These are phyloP conservation scores for Drymonia ruficornis DNA, from an alignment of 2,888 invertebrate genomes.

Conservation along the genomic window DNA sequence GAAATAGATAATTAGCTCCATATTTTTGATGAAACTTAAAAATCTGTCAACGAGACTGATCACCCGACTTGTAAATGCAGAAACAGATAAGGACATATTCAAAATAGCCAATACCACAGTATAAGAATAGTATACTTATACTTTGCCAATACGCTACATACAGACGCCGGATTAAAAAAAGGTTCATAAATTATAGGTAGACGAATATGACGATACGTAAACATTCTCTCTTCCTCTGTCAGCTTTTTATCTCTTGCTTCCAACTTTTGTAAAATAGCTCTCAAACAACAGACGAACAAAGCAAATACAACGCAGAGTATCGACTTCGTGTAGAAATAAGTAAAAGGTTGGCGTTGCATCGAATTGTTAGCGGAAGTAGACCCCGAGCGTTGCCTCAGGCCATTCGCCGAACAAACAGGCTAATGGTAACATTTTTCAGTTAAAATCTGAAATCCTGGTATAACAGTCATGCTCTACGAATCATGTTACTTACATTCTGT, in stretches of 20 bases:
- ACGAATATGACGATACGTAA: background rate
- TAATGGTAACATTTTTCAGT: slow-evolving; percentile 45
- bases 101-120: too few species aligned
- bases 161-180: too few species aligned
- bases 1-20: too few species aligned
- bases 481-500: slow-evolving; percentile 18
- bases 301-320: slow-evolving; percentile 6
- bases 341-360: background rate
- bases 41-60: too few species aligned
- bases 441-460: slow-evolving; percentile 26
- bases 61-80: too few species aligned
- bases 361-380: background rate
- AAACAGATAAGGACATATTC: too few species aligned
- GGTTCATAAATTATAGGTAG: too few species aligned
- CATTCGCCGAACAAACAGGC: slow-evolving; percentile 14
- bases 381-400: background rate
- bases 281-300: slow-evolving; percentile 9
- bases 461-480: slow-evolving; percentile 24
- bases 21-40: too few species aligned
- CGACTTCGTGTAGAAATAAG: slow-evolving; percentile 1
- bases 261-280: background rate
- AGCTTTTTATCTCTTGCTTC: background rate
- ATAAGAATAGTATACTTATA: too few species aligned
- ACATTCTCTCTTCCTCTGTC: background rate
- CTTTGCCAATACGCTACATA: too few species aligned